Conservation (phyloP, 2,797 vertebrate species). For the Notolabrus celidotus region DNA sequence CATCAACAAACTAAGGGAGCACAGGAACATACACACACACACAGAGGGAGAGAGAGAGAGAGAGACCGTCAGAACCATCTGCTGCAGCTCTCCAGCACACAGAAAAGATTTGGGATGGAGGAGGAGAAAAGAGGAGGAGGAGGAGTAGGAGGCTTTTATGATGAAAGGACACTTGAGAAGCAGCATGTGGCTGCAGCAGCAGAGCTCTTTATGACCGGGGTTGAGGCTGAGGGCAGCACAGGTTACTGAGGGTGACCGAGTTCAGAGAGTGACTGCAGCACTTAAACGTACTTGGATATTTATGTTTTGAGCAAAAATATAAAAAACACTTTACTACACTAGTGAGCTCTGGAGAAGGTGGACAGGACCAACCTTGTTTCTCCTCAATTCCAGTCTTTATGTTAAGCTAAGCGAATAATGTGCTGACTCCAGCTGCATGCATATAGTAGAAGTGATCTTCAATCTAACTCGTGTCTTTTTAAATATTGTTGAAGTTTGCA, state of each 20-base stretch:
- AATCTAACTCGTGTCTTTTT: neutral
- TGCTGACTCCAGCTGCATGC: neutral
- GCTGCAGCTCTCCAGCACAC: constrained; percentile 64
- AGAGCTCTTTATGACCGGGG: constrained; percentile 38
- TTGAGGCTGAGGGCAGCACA: constrained; percentile 34
- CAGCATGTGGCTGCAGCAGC: constrained; percentile 65
- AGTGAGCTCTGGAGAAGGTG: neutral
- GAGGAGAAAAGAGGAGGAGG: constrained; percentile 18
- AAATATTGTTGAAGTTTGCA: neutral
- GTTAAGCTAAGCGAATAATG: constrained; percentile 6
- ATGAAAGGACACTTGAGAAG: constrained; percentile 71
- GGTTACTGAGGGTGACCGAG: constrained; percentile 28
- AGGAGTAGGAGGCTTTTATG: constrained; percentile 42
- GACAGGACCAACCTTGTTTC: too few species aligned
- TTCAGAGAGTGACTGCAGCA: constrained; percentile 14
- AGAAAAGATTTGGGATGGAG: constrained; percentile 41
- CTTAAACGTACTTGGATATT: neutral
- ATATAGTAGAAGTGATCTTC: neutral
- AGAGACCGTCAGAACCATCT: constrained; percentile 82
- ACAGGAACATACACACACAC: constrained; percentile 10
- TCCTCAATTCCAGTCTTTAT: too few species aligned
- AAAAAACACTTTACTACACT: neutral
- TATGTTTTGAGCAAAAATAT: neutral
- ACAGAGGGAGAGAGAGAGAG: too few species aligned
- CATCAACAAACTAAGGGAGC: constrained; percentile 24